Conservation (phyloP, 2,888 invertebrate genomes). For the Melolontha melolontha region DNA sequence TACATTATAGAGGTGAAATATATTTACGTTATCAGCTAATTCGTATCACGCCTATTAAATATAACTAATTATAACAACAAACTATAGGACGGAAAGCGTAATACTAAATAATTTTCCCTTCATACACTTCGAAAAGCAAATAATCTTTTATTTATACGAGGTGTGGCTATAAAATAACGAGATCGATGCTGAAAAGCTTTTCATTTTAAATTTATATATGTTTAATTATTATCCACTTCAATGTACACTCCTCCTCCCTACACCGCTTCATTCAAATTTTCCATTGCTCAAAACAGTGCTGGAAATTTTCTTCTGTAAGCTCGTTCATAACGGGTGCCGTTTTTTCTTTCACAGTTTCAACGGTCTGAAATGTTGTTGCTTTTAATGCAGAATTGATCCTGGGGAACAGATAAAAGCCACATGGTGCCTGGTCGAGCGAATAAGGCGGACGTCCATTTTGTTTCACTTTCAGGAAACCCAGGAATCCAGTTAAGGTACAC, state of each 20-base stretch:
- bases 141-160: background rate
- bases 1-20: too few species aligned
- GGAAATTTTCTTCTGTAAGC: constrained; percentile 42
- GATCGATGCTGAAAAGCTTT: constrained; percentile 23
- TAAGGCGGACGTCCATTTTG: constrained; percentile 8
- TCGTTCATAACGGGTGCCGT: constrained; percentile 45
- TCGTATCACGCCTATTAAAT: too few species aligned
- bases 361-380: constrained; percentile 44
- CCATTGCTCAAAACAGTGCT: constrained; percentile 35
- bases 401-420: constrained; percentile 35
- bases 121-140: too few species aligned
- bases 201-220: constrained; percentile 29
- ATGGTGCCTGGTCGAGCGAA: constrained; percentile 24
- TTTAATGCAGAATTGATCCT: constrained; percentile 46
- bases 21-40: too few species aligned
- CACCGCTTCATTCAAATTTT: too few species aligned
- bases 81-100: too few species aligned
- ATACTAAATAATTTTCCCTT: too few species aligned
- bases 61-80: too few species aligned
- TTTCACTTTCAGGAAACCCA: too few species aligned
- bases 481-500: too few species aligned
- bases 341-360: constrained; percentile 49
- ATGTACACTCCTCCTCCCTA: constrained; percentile 39
- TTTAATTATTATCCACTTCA: constrained; percentile 6
- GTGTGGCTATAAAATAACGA: constrained; percentile 15